Percentiles rank a stretch among this genome's conserved stretches.
Evolutionary conservation across 2,888 invertebrate species (phyloP).

Genomic region (Lithophane ornitopus): DNA sequence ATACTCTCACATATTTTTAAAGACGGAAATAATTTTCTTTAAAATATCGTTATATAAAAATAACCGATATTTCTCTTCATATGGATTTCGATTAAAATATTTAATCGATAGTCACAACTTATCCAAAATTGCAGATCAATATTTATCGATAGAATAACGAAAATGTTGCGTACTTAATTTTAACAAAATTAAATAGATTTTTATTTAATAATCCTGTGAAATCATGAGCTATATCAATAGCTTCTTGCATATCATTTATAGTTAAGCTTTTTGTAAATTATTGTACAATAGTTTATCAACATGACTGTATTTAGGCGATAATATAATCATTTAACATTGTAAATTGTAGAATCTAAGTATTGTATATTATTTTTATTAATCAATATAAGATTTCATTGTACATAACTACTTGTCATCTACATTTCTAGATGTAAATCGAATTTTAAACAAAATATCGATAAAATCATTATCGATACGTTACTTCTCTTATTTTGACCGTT

Average conservation of each 20-base stretch:
- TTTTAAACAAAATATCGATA: conserved; percentile 63
- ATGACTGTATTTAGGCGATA: conserved; percentile 86
- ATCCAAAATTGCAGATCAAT: conserved; percentile 15
- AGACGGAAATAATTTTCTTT: conserved; percentile 31
- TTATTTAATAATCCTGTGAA: conserved; percentile 60
- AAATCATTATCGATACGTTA: conserved; percentile 34
- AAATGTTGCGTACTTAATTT: conserved; percentile 34
- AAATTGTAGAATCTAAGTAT: conserved; percentile 75
- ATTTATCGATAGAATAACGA: conserved; percentile 32
- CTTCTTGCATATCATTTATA: conserved; percentile 90
- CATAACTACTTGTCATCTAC: conserved; percentile 76
- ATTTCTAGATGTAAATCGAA: conserved; percentile 67
- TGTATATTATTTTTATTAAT: conserved; percentile 84
- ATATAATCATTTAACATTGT: conserved; percentile 76
- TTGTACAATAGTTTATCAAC: conserved; percentile 86
- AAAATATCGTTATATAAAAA: conserved; percentile 9
- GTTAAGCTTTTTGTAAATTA: conserved; percentile 89
- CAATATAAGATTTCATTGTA: conserved; percentile 87
- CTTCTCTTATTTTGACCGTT: conserved; percentile 56
- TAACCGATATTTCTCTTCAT: not conserved
- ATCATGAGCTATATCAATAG: conserved; percentile 74
- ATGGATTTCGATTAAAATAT: conserved; percentile 7
- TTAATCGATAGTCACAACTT: conserved; percentile 21
- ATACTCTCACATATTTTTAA: conserved; percentile 43
- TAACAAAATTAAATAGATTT: conserved; percentile 41